Evolutionary conservation across 2,113 vertebrate genomes (phyloP), one percentile per base, ranked within the genome.

Genomic region (Psilopsiagon aurifrons): DNA sequence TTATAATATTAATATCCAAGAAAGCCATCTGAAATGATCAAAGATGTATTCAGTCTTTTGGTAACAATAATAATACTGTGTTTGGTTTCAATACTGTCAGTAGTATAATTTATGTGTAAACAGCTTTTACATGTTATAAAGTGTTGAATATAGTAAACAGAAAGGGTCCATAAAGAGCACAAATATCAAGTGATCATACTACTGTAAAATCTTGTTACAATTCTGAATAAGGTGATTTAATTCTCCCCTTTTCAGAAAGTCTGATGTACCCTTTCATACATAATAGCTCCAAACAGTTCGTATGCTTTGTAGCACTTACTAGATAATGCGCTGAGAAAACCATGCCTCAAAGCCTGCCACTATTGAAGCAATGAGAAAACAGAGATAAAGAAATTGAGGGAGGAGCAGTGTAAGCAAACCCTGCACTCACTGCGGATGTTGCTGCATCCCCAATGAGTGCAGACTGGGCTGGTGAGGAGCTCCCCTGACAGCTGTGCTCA

Each of bases 41-140:
- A 71, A 90, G 37, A 69, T 86, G 43, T 49, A 60, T 62, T 83
- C 24, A 44, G 16, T 85, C 35, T 86, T 37, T 83, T 62, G 11
- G 11, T 67, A 89, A n/a, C 7, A 82, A 46, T 54, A 59, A 63
- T 33, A 9, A 6, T 47, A 33, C 1, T n/a, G 23, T 47, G 10
- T 80, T 93, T 90, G 4, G 11, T 87, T 60, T 83, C 13, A 92
- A 69, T 88, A 64, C 52, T 25, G 31, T 57, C 79, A 94, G 54
- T 20, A 77, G 23, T 8, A 43, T 44, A 82, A 55, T 90, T 93
- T 83, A 35, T 77, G 51, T 95, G 46, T 81, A 96, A 96, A 62
- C 49, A 94, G 43, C 43, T 95, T 94, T 96, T 91, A 76, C 37
- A 62, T 90, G 89, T 57, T 91, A 46, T 39, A 84, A 33, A 70